Percentiles rank a stretch among this genome's conserved stretches.
Evolutionary conservation across 1,140 invertebrate genomes (phyloP).

Genomic region (Diorhabda elongata): DNA sequence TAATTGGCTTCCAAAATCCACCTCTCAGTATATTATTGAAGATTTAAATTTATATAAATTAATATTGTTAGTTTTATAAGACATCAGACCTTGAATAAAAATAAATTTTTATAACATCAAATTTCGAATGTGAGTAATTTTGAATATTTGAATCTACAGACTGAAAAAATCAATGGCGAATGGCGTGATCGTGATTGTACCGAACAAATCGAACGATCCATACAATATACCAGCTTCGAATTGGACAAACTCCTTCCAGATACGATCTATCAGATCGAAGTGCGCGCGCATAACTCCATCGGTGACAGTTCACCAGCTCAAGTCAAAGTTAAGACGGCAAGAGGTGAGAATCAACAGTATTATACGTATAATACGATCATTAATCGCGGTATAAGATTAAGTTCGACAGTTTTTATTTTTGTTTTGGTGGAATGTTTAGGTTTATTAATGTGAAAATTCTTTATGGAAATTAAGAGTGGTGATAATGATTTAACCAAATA

Average conservation of each 20-base stretch:
- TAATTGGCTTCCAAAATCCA: too few species aligned
- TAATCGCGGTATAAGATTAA: constrained; percentile 20
- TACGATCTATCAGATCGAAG: constrained; percentile 75
- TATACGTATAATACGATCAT: constrained; percentile 37
- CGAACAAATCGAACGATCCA: constrained; percentile 53
- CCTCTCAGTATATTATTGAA: too few species aligned
- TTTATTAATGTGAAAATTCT: too few species aligned
- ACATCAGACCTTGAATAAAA: too few species aligned
- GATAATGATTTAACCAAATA: too few species aligned
- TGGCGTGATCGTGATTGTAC: constrained; percentile 61
- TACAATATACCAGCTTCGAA: constrained; percentile 60
- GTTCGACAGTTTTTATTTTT: constrained; percentile 23
- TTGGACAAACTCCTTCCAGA: constrained; percentile 66
- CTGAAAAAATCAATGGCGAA: constrained; percentile 50
- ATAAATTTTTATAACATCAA: too few species aligned
- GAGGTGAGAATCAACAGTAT: constrained; percentile 67
- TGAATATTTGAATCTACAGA: constrained; percentile 20
- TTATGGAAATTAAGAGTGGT: too few species aligned
- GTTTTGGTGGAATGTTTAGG: constrained; percentile 7
- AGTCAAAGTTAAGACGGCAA: constrained; percentile 74
- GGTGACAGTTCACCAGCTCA: constrained; percentile 71
- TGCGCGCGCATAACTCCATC: constrained; percentile 79
- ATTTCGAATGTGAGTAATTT: too few species aligned
- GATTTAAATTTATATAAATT: too few species aligned
- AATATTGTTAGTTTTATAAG: too few species aligned